These are phyloP conservation scores for Anagyrus pseudococci DNA, from an alignment of 2,888 invertebrate genomes.

Conservation along the genomic window DNA sequence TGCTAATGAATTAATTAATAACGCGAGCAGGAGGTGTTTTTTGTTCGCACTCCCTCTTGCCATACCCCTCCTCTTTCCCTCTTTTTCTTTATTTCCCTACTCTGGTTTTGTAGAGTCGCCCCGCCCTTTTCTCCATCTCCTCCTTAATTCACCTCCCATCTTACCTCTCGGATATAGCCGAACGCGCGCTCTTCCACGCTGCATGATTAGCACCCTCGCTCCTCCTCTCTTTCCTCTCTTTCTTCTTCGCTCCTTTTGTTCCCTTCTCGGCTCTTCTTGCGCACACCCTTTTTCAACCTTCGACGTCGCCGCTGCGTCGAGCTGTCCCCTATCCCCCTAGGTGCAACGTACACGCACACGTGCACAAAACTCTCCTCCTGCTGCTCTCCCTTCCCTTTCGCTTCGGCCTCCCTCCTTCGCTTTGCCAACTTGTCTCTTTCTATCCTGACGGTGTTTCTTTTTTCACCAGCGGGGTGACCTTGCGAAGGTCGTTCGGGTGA, in stretches of 20 bases:
- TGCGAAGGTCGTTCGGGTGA: constrained; percentile 62
- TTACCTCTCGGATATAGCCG: constrained; percentile 27
- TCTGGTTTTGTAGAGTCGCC: not conserved
- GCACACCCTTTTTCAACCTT: not conserved
- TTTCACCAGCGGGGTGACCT: constrained; percentile 56
- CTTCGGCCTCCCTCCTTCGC: no score
- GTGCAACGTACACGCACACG: not conserved
- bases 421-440: no score
- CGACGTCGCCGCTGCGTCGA: not conserved
- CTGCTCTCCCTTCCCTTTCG: constrained; percentile 36
- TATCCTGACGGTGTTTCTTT: constrained; percentile 47
- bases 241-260: constrained; percentile 42
- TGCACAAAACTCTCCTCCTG: constrained; percentile 13
- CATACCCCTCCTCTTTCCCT: not conserved
- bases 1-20: constrained; percentile 20
- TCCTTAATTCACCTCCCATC: constrained; percentile 13
- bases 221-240: constrained; percentile 28
- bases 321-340: not conserved
- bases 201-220: constrained; percentile 59
- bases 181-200: no score
- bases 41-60: not conserved
- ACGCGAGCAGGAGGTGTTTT: constrained; percentile 10
- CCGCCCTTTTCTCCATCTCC: constrained; percentile 1
- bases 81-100: constrained; percentile 9
- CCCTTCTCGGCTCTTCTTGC: constrained; percentile 45